These are phyloP conservation scores for Phymanthus crucifer DNA, from an alignment of 92 coral and sea anemone genomes.

Conservation along the genomic window DNA sequence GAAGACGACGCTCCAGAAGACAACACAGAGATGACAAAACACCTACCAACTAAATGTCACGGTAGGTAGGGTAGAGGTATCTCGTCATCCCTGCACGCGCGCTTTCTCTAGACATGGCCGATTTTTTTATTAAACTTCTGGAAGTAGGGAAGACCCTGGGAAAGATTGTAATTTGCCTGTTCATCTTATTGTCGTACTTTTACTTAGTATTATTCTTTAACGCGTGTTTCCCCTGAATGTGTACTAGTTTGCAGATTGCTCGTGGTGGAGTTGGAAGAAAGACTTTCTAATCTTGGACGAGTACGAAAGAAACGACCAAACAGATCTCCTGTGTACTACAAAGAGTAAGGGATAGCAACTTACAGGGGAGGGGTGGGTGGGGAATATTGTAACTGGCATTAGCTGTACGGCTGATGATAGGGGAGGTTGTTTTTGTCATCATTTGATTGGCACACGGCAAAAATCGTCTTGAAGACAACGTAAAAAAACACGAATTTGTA, in stretches of 20 bases:
- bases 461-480: too few species aligned
- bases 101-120: too few species aligned
- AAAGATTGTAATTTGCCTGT: too few species aligned
- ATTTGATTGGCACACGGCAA: too few species aligned
- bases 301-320: conserved; percentile 59
- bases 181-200: too few species aligned
- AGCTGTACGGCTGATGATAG: too few species aligned
- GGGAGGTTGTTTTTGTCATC: too few species aligned
- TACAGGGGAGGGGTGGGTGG: neutral
- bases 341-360: conserved; percentile 67
- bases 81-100: too few species aligned
- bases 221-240: neutral
- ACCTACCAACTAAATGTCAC: conserved; percentile 74
- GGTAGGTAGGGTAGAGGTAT: conserved; percentile 30
- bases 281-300: conserved; percentile 65
- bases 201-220: neutral
- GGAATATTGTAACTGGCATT: too few species aligned
- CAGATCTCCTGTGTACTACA: conserved; percentile 72
- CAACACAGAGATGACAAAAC: conserved; percentile 47
- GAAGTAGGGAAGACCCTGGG: too few species aligned
- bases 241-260: conserved; percentile 81
- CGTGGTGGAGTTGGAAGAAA: conserved; percentile 81
- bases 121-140: too few species aligned
- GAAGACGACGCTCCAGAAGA: conserved; percentile 46
- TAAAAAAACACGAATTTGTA: too few species aligned